phyloP scores from a whole-genome alignment of 2,797 vertebrate genomes.

The Tarsius wallacei region DNA sequence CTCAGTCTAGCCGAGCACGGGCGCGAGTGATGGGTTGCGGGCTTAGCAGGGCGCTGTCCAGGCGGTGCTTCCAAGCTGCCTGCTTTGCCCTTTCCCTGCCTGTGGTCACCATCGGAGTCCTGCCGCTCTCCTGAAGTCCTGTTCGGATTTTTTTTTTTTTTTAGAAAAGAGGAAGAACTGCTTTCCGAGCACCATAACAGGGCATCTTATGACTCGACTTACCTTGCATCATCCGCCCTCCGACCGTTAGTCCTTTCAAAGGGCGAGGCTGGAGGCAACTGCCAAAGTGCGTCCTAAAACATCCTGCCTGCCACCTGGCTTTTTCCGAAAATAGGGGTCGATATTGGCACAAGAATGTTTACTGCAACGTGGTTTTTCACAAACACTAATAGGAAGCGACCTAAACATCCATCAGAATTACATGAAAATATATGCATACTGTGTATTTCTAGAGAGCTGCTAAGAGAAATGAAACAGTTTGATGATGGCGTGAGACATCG shows the following conservation, averaged over 20 bases:
- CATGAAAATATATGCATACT: background rate
- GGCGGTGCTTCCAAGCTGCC: background rate
- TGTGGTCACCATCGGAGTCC: accelerated
- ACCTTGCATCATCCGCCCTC: accelerated
- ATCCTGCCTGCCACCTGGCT: background rate
- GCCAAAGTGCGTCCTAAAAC: background rate
- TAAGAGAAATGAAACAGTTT: background rate
- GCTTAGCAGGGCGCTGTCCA: background rate
- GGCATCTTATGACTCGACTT: background rate
- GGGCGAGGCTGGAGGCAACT: background rate
- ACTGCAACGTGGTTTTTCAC: background rate
- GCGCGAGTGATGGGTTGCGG: background rate
- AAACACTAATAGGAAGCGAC: background rate
- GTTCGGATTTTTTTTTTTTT: background rate
- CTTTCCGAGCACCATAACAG: background rate
- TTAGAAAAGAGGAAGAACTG: background rate
- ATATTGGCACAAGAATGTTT: background rate
- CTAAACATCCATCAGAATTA: conserved; percentile 11
- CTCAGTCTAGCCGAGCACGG: background rate
- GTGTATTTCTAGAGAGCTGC: background rate
- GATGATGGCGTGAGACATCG: background rate
- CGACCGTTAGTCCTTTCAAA: background rate
- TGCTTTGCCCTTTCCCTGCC: background rate
- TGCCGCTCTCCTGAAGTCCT: background rate
- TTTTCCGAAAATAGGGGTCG: background rate